These are phyloP conservation scores for Capricornis sumatraensis DNA, from an alignment of 2,113 vertebrate genomes.

Conservation along the genomic window DNA sequence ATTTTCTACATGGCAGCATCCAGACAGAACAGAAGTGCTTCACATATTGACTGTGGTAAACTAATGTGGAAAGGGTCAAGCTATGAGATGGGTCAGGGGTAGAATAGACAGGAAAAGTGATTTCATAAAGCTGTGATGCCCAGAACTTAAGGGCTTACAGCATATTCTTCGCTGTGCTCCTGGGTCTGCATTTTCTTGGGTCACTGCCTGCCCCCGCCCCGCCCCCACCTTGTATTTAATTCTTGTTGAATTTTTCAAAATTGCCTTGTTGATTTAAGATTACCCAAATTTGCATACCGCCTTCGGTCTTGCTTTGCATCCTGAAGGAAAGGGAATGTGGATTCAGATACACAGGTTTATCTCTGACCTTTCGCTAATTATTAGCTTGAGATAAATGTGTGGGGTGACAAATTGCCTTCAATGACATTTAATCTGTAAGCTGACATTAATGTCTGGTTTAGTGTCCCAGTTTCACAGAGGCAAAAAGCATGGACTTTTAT, in stretches of 20 bases:
- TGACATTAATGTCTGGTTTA: constrained; percentile 79
- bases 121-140: neutral
- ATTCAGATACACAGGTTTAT: constrained; percentile 74
- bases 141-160: neutral
- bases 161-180: neutral
- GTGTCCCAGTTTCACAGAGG: constrained; percentile 71
- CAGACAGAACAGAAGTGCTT: neutral
- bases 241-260: constrained; percentile 32
- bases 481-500: constrained; percentile 76
- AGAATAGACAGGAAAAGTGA: neutral
- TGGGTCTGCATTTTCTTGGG: constrained; percentile 29
- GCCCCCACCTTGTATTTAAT: neutral
- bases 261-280: constrained; percentile 42
- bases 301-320: constrained; percentile 53
- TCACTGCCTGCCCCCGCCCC: neutral
- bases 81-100: neutral
- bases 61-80: neutral
- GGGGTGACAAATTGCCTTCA: constrained; percentile 83
- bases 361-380: constrained; percentile 83
- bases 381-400: constrained; percentile 80
- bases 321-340: constrained; percentile 63
- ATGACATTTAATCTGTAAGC: constrained; percentile 80
- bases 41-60: neutral
- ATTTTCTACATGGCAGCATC: neutral
- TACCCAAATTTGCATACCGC: constrained; percentile 30